Conservation (phyloP, 2,888 invertebrate species). For the Strigamia crassipes region DNA sequence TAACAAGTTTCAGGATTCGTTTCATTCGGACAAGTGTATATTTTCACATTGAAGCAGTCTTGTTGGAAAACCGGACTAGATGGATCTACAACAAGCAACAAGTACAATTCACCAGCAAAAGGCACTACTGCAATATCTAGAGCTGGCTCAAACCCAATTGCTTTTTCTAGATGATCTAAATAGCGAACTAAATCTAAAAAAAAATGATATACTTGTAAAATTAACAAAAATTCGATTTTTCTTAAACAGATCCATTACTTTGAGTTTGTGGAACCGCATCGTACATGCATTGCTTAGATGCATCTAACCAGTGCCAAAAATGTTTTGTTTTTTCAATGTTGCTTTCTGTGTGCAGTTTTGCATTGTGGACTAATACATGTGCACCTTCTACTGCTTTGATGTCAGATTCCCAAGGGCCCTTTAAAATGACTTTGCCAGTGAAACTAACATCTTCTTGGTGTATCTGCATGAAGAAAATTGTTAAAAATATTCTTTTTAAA, state of each 20-base stretch:
- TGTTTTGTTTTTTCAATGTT: background rate
- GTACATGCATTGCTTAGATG: background rate
- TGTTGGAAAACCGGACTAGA: background rate
- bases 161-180: background rate
- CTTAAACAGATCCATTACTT: background rate
- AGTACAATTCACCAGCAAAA: background rate
- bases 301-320: background rate
- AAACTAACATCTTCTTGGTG: background rate
- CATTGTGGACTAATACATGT: background rate
- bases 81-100: background rate
- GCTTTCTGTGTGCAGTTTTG: background rate
- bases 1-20: background rate
- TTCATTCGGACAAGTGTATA: background rate
- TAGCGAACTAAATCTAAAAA: background rate
- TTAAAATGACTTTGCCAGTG: background rate
- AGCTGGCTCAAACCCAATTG: background rate
- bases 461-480: background rate
- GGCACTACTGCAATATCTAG: background rate
- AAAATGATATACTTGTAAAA: background rate
- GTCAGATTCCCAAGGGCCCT: background rate
- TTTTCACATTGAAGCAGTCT: background rate
- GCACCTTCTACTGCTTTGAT: background rate
- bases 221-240: background rate
- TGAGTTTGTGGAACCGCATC: background rate
- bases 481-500: background rate